Base-by-base conservation (phyloP, 2,888 invertebrate species). In the Onchidella celtica region DNA sequence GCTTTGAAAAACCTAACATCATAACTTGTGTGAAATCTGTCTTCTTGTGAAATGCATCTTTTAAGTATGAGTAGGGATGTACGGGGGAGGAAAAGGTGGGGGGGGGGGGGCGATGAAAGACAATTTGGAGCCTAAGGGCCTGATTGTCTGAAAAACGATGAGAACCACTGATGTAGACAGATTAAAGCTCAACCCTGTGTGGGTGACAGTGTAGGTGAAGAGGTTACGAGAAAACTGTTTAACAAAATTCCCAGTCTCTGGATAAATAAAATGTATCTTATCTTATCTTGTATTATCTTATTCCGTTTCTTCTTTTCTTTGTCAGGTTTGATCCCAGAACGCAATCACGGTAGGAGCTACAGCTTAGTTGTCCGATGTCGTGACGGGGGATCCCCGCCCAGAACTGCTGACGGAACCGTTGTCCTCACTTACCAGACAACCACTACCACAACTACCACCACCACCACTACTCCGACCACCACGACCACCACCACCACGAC, bases 361-460 rank as follows among this genome's bases (percentile, higher is more conserved):
- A 81, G 79, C 17, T 63, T 84, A 14, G 66, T 73, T 24, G 78
- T 86, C 1, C 17, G 69, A n/a, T 82, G 84, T 66, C 83, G 68
- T 65, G 85, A 86, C 69, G 78, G 82, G 3, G 86, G 86, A 1
- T 70, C 57, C 6, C 86, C 86, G 2, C 59, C 38, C 36, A 47
- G 63, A 27, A 81, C 83, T 0, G 36, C 83, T 38, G 72, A 81
- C 9, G 85, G 77, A 9, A 83, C 83, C 55, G 73, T 84, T 3
- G 81, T 72, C 6, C 40, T 85, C 32, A 75, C 73, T 24, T 86
- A 79, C 78, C 70, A 84, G 40, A 76, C 85, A 24, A 82, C 84
- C 69, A 83, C 85, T 0, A 85, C 84, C 4, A 82, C 85, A 36
- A 83, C 83, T 2, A 76, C 84, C 3, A 81, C 84, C 38, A 84